Percentiles rank a stretch among this genome's conserved stretches.
These are phyloP conservation scores for Acrobeloides nanus DNA, from an alignment of 2,888 invertebrate genomes.

Conservation along the genomic window DNA sequence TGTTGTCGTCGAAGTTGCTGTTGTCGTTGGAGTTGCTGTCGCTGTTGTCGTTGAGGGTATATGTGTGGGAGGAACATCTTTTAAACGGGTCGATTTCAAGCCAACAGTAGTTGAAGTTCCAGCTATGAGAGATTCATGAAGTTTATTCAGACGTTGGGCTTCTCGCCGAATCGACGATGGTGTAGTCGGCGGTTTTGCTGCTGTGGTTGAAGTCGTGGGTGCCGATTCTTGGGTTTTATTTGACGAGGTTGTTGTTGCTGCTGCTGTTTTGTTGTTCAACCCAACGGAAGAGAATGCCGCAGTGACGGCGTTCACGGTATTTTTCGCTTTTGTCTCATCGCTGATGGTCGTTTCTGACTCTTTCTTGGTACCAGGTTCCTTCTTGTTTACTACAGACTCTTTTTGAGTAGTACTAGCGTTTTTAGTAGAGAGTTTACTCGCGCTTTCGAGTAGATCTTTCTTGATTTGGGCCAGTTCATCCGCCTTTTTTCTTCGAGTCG, in stretches of 20 bases:
- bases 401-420: conserved; percentile 6
- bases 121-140: conserved; percentile 1
- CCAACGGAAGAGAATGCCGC: conserved; percentile 42
- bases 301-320: conserved; percentile 48
- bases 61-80: conserved; percentile 10
- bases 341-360: too few relatives aligned
- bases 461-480: conserved; percentile 30
- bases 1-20: conserved; percentile 6
- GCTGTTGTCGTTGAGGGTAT: background rate
- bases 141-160: conserved; percentile 4
- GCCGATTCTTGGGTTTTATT: too few relatives aligned
- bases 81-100: background rate
- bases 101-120: conserved; percentile 7
- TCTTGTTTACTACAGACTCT: conserved; percentile 5
- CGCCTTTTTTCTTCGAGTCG: conserved; percentile 12
- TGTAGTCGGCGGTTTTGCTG: conserved; percentile 29
- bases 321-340: conserved; percentile 47
- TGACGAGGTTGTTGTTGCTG: conserved; percentile 1
- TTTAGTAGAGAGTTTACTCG: conserved; percentile 21
- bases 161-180: conserved; percentile 18
- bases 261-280: background rate
- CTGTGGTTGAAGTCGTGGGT: conserved; percentile 8
- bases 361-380: conserved; percentile 11
- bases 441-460: conserved; percentile 22
- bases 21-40: conserved; percentile 1